Conservation (phyloP, 2,888 invertebrate species). For the Drosophila longiperda region DNA sequence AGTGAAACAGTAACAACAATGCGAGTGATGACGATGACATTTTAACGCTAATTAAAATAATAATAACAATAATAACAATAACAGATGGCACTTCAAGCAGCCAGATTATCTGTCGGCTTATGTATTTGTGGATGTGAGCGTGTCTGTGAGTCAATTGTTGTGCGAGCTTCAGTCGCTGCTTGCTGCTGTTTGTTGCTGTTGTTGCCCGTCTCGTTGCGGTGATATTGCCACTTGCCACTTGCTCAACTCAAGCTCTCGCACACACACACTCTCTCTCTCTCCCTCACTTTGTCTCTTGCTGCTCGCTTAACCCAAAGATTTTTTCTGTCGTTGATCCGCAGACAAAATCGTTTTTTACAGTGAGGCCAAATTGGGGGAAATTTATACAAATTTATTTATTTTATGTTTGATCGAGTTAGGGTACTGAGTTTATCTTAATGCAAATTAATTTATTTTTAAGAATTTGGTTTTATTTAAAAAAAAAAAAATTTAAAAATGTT, state of each 20-base stretch:
- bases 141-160: slow-evolving; percentile 51
- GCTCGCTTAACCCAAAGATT: slow-evolving; percentile 29
- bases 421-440: neutral
- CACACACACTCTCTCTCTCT: slow-evolving; percentile 16
- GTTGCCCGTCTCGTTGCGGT: slow-evolving; percentile 40
- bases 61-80: slow-evolving; percentile 68
- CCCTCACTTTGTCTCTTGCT: slow-evolving; percentile 10
- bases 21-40: slow-evolving; percentile 69
- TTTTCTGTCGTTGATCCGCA: slow-evolving; percentile 51
- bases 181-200: slow-evolving; percentile 18
- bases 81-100: slow-evolving; percentile 73
- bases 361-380: slow-evolving; percentile 21
- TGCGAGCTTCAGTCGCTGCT: slow-evolving; percentile 43
- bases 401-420: neutral
- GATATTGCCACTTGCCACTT: slow-evolving; percentile 80
- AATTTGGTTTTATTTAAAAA: neutral
- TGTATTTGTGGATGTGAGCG: slow-evolving; percentile 22
- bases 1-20: slow-evolving; percentile 39
- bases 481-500: neutral
- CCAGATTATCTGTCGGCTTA: slow-evolving; percentile 63
- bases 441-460: neutral
- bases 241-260: slow-evolving; percentile 48
- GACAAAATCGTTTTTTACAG: slow-evolving; percentile 37
- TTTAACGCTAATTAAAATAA: slow-evolving; percentile 78
- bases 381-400: neutral